Evolutionary conservation across 2,113 vertebrate genomes (phyloP).

Genomic region (Sigmodon hispidus): DNA sequence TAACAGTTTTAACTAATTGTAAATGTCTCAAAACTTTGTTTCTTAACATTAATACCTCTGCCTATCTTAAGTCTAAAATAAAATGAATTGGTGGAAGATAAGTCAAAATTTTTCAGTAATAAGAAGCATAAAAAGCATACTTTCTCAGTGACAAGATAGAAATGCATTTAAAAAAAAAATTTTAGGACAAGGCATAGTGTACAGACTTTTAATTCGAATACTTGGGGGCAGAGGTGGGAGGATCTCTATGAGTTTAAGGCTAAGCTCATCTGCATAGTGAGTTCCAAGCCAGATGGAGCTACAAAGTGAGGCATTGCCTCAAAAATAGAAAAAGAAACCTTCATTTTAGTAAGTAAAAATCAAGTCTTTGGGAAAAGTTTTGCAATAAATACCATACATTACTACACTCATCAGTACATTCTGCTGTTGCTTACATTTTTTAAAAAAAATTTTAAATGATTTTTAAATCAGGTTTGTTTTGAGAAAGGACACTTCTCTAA

Average conservation of each 20-base stretch:
- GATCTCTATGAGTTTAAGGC: not conserved
- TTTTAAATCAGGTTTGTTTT: constrained; percentile 9
- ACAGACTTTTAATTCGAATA: not conserved
- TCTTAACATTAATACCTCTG: constrained; percentile 19
- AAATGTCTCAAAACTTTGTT: constrained; percentile 38
- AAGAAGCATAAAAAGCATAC: not conserved
- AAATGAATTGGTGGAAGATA: constrained; percentile 23
- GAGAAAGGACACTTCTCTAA: not conserved
- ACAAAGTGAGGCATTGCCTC: not conserved
- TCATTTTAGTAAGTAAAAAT: constrained; percentile 36
- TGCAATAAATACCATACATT: not conserved
- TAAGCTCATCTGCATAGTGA: not conserved
- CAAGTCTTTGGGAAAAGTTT: not conserved
- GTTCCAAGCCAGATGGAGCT: not conserved
- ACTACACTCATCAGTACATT: not conserved
- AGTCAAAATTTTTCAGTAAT: constrained; percentile 40
- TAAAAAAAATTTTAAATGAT: constrained; percentile 4
- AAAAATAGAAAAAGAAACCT: not conserved
- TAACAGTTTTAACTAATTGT: constrained; percentile 4
- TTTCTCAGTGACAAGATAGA: constrained; percentile 13
- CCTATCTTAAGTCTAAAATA: constrained; percentile 52
- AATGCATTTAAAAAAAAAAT: not conserved
- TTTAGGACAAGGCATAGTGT: not conserved
- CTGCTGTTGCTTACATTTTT: not conserved
- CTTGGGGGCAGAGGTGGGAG: no score